Evolutionary conservation across 2,888 invertebrate species (phyloP).

Genomic region (Stenolophus ochropezus): DNA sequence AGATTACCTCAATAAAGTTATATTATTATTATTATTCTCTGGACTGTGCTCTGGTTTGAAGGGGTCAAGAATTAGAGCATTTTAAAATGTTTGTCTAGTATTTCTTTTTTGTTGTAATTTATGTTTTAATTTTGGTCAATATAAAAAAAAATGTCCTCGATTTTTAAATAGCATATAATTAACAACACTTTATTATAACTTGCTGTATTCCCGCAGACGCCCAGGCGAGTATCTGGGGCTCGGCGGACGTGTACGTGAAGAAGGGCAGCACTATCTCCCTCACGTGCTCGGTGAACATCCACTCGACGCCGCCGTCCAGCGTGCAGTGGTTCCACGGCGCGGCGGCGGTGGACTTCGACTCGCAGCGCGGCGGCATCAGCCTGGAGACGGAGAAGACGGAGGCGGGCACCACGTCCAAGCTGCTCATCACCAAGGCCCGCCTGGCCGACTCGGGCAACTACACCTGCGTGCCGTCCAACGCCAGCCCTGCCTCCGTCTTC

Average conservation of each 20-base stretch:
- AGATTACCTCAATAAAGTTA: too few relatives aligned
- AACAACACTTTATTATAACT: too few relatives aligned
- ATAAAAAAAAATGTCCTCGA: too few relatives aligned
- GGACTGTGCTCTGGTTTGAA: too few relatives aligned
- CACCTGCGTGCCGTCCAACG: constrained; percentile 90
- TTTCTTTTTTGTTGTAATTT: too few relatives aligned
- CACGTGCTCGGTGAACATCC: constrained; percentile 91
- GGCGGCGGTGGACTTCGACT: constrained; percentile 88
- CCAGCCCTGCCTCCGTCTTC: constrained; percentile 87
- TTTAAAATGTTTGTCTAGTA: too few relatives aligned
- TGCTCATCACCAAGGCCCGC: constrained; percentile 89
- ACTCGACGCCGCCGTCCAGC: constrained; percentile 83
- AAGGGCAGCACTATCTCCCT: constrained; percentile 93
- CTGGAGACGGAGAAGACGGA: constrained; percentile 90
- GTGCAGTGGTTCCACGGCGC: constrained; percentile 91
- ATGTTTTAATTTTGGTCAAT: too few relatives aligned
- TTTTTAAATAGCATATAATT: too few relatives aligned
- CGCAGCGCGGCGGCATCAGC: constrained; percentile 89
- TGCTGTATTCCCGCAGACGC: constrained; percentile 79
- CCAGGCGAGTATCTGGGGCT: constrained; percentile 89
- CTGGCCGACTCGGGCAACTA: constrained; percentile 92
- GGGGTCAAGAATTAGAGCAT: too few relatives aligned
- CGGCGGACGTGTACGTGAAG: constrained; percentile 91
- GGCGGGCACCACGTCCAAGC: constrained; percentile 86
- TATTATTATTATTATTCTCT: too few relatives aligned